Evolutionary conservation across 2,888 invertebrate genomes (phyloP), one percentile per base, ranked within the genome.

Genomic region (Calephelis perditalis): DNA sequence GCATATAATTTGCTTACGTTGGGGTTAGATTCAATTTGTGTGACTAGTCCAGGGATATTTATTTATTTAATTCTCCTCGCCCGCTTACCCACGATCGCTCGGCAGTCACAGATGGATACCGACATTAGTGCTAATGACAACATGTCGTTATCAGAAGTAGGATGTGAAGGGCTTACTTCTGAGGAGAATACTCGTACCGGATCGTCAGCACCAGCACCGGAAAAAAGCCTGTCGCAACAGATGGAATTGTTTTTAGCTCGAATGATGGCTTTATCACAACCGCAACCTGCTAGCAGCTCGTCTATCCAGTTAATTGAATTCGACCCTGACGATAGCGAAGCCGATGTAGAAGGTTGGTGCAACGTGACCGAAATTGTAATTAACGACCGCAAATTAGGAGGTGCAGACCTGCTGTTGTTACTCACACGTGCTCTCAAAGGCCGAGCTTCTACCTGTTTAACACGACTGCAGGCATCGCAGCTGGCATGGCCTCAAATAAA

Each of bases 401-500:
- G 45, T 10, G n/a, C n/a, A 10, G 45, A 45, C 5, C n/a, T 45
- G 5, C 10, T 45, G 10, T n/a, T 45, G 5, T 8, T 10, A 2
- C n/a, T 45, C 10, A 45, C 45, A 10, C 45, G 10, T 10, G 10
- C 45, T n/a, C 10, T 45, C 5, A 45, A 10, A n/a, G 45, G 45
- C 10, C 45, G 45, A 10, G 11, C 40, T 8, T 15, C 45, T 5
- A 8, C 45, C 6, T 37, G 37, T 37, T 37, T 37, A 5, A 62
- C 60, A 7, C 57, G 58, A 45, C 44, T 64, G 2, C 49, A 46
- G 11, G 58, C 56, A 2, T 44, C 57, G 9, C 11, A 64, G 8
- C 47, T 64, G 35, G 44, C 62, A 7, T 64, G 64, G 62, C 26
- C 10, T 9, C 12, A 12, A n/a, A 56, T 64, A 35, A 64, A 62